Evolutionary conservation across 2,888 invertebrate genomes (phyloP), one percentile per base, ranked within the genome.

Genomic region (Platycheirus albimanus): DNA sequence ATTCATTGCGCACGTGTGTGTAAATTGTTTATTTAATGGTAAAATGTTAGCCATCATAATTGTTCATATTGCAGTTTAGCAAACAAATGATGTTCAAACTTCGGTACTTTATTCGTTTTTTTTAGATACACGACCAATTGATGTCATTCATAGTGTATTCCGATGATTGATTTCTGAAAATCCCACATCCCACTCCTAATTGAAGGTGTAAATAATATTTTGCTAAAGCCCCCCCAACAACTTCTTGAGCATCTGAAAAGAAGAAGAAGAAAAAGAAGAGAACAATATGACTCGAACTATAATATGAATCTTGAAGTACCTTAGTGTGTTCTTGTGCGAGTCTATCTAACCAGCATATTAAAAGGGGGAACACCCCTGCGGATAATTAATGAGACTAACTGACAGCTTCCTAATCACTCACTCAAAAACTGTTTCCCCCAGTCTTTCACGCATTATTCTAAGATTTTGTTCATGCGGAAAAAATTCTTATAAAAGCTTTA

Each of bases 401-500:
- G 52, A 41, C 43, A 49, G 61, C 7, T 8, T 47, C 13, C 15
- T 58, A 36, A 67, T 47, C 61, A 36, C 20, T 58, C 28, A 74
- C 24, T 41, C 15, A 20, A 28, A 49, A 8, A 15, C 24, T 28
- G 64, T 76, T 80, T 64, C 49, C 17, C 38, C 20, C 36, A 19
- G 58, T 54, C 33, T 74, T 56, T 52, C 45, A 52, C 80, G 45
- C 52, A 30, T 66, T 47, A 61, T 61, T 71, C 15, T 15, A 10
- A 64, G 36, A 52, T 61, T 30, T 47, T 58, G 24, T 41, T 66
- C 64, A 52, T 28, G 63, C 43, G 7, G 13, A 36, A 15, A 63
- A 17, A 33, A 51, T 64, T 76, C 76, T 81, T 76, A 81, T 81
- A 81, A 66, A 81, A 80, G 70, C 64, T 43, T 33, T 52, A 24